phyloP scores from a whole-genome alignment of 2,888 invertebrate species.

The Drosophila maculinotata region DNA sequence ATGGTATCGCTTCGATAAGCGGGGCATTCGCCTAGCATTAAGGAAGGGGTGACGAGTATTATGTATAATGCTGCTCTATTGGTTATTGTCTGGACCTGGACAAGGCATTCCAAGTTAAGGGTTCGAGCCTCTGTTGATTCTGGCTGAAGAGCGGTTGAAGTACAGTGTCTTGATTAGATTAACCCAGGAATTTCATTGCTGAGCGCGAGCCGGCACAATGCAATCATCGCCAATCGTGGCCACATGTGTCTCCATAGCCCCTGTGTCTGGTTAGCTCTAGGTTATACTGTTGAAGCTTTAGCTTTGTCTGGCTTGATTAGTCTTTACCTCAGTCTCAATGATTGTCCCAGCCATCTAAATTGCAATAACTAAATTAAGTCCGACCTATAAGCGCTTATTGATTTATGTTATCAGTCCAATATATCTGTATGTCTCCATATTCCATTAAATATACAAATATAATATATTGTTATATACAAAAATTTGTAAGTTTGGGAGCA shows the following conservation, averaged over 20 bases:
- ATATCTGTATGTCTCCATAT: no score
- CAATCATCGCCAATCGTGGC: slow-evolving; percentile 30
- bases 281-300: slow-evolving; percentile 11
- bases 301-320: slow-evolving; percentile 45
- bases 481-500: no score
- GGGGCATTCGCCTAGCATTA: slow-evolving; percentile 15
- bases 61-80: slow-evolving; percentile 41
- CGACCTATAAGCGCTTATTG: background rate
- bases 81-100: slow-evolving; percentile 53
- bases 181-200: slow-evolving; percentile 43
- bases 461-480: no score
- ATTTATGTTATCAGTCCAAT: no score
- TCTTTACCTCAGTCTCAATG: slow-evolving; percentile 7
- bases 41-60: slow-evolving; percentile 12
- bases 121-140: slow-evolving; percentile 39
- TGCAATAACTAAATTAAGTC: background rate
- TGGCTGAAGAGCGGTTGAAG: slow-evolving; percentile 29
- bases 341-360: background rate
- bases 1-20: slow-evolving; percentile 41
- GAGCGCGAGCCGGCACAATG: slow-evolving; percentile 55
- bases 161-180: slow-evolving; percentile 70
- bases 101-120: slow-evolving; percentile 22
- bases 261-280: background rate
- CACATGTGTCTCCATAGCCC: background rate
- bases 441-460: no score